Percentiles rank a stretch among this genome's conserved stretches.
Conservation (phyloP, 2,797 vertebrate genomes). For the Geotrypetes seraphini region DNA sequence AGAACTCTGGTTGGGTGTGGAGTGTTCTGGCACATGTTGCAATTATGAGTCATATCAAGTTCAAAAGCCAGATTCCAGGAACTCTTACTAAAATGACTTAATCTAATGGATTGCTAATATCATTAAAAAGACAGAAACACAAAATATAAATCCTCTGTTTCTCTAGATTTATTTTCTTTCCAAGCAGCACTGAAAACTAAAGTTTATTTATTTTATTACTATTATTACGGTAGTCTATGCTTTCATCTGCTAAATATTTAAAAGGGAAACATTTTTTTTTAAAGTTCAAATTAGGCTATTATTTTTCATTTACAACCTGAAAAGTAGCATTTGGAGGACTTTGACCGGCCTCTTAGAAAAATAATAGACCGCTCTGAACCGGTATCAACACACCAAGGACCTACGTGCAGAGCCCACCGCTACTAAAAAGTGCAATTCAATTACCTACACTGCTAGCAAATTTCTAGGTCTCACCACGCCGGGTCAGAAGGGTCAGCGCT, state of each 20-base stretch:
- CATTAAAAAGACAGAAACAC: neutral
- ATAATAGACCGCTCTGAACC: accelerated
- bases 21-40: neutral
- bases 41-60: conserved; percentile 6
- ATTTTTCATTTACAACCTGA: conserved; percentile 16
- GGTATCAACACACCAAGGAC: neutral
- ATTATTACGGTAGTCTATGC: too few species aligned
- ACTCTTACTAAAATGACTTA: neutral
- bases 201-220: conserved; percentile 19
- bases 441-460: conserved; percentile 6
- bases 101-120: neutral
- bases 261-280: conserved; percentile 4
- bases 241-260: conserved; percentile 6
- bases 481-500: neutral
- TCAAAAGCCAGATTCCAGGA: conserved; percentile 1
- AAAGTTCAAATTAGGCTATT: conserved; percentile 4
- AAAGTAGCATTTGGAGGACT: conserved; percentile 5
- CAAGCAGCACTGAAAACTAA: conserved; percentile 13
- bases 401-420: neutral
- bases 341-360: neutral
- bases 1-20: conserved; percentile 7
- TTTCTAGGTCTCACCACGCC: neutral
- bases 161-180: conserved; percentile 14
- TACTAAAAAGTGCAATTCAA: neutral
- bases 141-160: neutral